Evolutionary conservation across 1,140 invertebrate genomes (phyloP), one percentile per base, ranked within the genome.

Genomic region (Hydropsyche tenuis): DNA sequence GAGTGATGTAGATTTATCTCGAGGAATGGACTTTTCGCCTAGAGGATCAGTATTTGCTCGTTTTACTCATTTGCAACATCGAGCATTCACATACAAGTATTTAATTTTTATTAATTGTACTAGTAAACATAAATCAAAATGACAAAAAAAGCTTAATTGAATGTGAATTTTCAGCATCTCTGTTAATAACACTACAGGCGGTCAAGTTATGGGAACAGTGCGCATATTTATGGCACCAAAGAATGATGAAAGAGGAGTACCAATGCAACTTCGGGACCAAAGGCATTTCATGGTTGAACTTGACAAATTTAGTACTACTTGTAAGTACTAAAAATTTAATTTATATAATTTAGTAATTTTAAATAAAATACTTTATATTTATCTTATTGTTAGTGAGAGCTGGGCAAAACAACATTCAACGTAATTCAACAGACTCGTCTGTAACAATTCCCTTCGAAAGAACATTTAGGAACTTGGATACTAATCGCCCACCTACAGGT

Each of bases 211-310:
- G 68, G 92, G 91, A 46, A 94, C 91, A 0, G 88, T 91, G 3
- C 87, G 93, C n/a, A 90, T 94, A 75, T 95, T 92, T 84, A 81
- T 94, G 69, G 91, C 88, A 0, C 92, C 93, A 0, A 89, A 87
- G 69, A 79, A 83, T 14, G 91, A 94, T 76, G 92, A 94, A 79
- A 83, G 87, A 18, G 90, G 90, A 0, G 81, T 88, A 6, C 86
- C 85, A 1, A 87, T 92, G 80, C 70, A 82, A n/a, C 88, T 92
- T 78, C 83, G 87, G 0, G 88, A 92, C 23, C 91, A 94, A 80
- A 86, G 90, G 22, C 79, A 85, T 1, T 81, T 93, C 25, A 92
- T 93, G 88, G 88, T 93, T 42, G 92, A 94, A 78, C 82, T 94
- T 82, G 93, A 94, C 81, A 92, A 92, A 80, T 93, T 93, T 79